Evolutionary conservation across 2,888 invertebrate species (phyloP).

Genomic region (Spilosoma lubricipeda): DNA sequence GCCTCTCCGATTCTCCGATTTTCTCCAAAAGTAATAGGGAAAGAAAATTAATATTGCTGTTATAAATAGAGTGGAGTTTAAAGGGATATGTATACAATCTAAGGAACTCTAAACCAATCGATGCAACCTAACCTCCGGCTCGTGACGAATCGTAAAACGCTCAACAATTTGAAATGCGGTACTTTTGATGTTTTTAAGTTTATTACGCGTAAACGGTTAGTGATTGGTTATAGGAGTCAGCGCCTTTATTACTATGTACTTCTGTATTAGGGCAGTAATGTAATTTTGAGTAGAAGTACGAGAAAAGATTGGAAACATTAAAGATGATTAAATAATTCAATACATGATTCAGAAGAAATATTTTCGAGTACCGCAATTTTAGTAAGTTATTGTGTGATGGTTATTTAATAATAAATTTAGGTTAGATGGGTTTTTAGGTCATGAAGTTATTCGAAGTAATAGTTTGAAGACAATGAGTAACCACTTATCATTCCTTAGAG

Average conservation of each 20-base stretch:
- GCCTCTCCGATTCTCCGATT: too few relatives aligned
- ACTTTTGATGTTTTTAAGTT: conserved; percentile 64
- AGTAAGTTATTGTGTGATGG: conserved; percentile 8
- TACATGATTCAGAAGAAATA: background rate
- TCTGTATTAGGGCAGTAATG: conserved; percentile 6
- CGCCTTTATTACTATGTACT: conserved; percentile 20
- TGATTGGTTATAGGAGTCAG: conserved; percentile 46
- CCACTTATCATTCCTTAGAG: background rate
- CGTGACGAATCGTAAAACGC: conserved; percentile 50
- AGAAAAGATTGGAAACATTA: background rate
- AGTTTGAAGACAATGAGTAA: conserved; percentile 10
- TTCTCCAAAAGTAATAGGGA: too few relatives aligned
- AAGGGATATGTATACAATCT: background rate
- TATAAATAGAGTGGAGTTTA: background rate
- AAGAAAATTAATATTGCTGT: too few relatives aligned
- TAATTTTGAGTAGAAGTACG: background rate
- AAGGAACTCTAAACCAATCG: conserved; percentile 39
- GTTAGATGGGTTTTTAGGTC: conserved; percentile 14
- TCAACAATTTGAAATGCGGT: conserved; percentile 52
- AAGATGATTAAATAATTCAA: background rate
- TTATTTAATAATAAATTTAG: conserved; percentile 15
- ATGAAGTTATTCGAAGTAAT: background rate
- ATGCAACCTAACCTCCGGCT: conserved; percentile 50
- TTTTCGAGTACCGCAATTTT: conserved; percentile 10
- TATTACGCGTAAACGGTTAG: conserved; percentile 62